Evolutionary conservation across 2,797 vertebrate species (phyloP).

Genomic region (Gymnodraco acuticeps): DNA sequence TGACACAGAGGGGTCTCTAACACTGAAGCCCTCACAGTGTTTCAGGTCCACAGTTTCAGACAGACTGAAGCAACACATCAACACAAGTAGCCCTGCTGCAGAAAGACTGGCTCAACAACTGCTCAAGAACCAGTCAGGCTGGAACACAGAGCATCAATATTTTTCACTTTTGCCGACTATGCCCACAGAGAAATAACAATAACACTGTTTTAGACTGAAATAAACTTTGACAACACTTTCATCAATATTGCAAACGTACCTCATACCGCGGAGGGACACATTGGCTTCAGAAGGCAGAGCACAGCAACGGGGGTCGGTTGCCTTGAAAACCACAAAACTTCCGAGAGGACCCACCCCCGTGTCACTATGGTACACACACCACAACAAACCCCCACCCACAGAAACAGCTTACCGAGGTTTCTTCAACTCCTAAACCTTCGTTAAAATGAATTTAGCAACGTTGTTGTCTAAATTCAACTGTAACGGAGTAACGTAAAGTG

Average conservation of each 20-base stretch:
- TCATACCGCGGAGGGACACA: accelerated
- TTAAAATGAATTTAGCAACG: not conserved
- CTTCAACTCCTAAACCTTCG: accelerated
- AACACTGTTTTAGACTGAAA: not conserved
- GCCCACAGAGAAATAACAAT: not conserved
- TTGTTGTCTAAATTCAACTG: not conserved
- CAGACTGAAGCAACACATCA: not conserved
- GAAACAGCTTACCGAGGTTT: not conserved
- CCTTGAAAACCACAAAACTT: constrained; percentile 78
- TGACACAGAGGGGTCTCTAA: not conserved
- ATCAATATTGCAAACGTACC: constrained; percentile 15
- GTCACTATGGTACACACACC: constrained; percentile 66
- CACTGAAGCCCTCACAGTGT: not conserved
- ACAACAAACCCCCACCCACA: constrained; percentile 60
- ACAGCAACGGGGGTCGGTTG: constrained; percentile 56
- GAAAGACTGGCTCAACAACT: constrained; percentile 24
- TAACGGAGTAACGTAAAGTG: not conserved
- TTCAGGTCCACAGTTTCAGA: not conserved
- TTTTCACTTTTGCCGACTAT: not conserved
- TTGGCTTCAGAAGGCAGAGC: not conserved
- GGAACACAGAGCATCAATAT: not conserved
- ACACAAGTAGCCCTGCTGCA: not conserved
- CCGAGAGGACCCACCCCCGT: constrained; percentile 50
- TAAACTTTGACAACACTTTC: not conserved
- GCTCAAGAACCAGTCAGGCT: constrained; percentile 40